phyloP scores from a whole-genome alignment of 2,888 invertebrate genomes.

The Noctua janthina region DNA sequence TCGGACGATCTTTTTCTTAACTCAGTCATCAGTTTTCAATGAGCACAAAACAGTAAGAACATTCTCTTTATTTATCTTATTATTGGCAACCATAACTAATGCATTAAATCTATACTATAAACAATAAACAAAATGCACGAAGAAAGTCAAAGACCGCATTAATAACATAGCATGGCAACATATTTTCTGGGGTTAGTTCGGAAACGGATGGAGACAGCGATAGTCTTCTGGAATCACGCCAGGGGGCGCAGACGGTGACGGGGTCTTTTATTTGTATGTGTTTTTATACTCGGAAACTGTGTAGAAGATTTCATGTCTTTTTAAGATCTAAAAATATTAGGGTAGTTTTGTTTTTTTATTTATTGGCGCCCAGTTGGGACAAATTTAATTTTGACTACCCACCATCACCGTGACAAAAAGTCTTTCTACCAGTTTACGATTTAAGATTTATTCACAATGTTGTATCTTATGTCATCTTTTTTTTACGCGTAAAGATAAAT shows the following conservation, averaged over 20 bases:
- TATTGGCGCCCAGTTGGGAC: constrained; percentile 58
- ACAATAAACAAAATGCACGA: constrained; percentile 43
- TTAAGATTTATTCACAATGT: neutral
- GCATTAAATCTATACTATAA: constrained; percentile 32
- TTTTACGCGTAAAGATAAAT: neutral
- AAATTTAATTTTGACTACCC: neutral
- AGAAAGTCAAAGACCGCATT: constrained; percentile 75
- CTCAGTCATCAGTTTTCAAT: neutral
- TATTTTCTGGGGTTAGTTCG: constrained; percentile 78
- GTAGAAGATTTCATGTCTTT: constrained; percentile 8
- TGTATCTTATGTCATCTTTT: no score
- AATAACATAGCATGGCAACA: constrained; percentile 74
- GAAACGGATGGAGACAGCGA: constrained; percentile 78
- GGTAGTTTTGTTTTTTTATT: constrained; percentile 8
- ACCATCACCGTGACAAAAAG: neutral
- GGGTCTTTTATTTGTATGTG: constrained; percentile 62
- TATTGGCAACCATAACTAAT: constrained; percentile 39
- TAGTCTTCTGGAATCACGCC: constrained; percentile 71
- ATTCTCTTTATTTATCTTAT: neutral
- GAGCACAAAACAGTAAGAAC: neutral
- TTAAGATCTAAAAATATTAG: neutral
- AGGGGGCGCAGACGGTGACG: constrained; percentile 60
- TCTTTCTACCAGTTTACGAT: neutral
- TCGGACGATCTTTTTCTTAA: neutral
- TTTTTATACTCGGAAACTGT: constrained; percentile 50